Base-by-base conservation (phyloP, 2,888 invertebrate species). In the Abscondita cerata region DNA sequence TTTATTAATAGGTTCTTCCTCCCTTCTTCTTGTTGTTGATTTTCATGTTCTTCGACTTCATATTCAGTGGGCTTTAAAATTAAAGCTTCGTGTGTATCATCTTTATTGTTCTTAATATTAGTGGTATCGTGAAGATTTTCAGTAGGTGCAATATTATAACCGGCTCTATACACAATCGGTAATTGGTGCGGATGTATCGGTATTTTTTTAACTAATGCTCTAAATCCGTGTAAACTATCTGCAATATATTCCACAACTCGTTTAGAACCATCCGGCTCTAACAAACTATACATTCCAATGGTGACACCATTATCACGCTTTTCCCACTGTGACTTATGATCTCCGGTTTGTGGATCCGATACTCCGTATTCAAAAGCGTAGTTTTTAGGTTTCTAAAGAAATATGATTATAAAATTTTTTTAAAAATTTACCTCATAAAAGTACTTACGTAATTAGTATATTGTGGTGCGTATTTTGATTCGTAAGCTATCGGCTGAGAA, bases 401-500 rank as follows among this genome's bases (percentile, higher is more conserved):
- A 33, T n/a, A n/a, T n/a, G n/a, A n/a, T 38, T 6, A n/a, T 13
- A 12, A 41, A 12, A 13, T 9, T 9, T 8, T 41, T 13, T 41
- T 41, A 9, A 4, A 16, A 41, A 13, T 38, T 13, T 2, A 8
- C 41, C 41, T 38, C 16, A 41, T 15, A 15, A 41, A 8, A 41
- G 44, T 52, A 76, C 78, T 78, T 72, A 78, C 79, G 66, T 79
- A 78, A 65, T 78, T 75, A 48, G 75, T 68, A 64, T 79, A 78
- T 31, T 68, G 64, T 3, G 69, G 64, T 18, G 78, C 78, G 56
- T 78, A 78, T 59, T 70, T 76, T 2, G 18, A 18, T 25, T 25
- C 25, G 6, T 25, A 25, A 4, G 25, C 25, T 25, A 25, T 6
- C 2, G 2, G 6, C 25, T 25, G 25, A 25, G 25, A 2, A 6